Evolutionary conservation across 2,888 invertebrate genomes (phyloP).

Genomic region (Drosophila mimica): DNA sequence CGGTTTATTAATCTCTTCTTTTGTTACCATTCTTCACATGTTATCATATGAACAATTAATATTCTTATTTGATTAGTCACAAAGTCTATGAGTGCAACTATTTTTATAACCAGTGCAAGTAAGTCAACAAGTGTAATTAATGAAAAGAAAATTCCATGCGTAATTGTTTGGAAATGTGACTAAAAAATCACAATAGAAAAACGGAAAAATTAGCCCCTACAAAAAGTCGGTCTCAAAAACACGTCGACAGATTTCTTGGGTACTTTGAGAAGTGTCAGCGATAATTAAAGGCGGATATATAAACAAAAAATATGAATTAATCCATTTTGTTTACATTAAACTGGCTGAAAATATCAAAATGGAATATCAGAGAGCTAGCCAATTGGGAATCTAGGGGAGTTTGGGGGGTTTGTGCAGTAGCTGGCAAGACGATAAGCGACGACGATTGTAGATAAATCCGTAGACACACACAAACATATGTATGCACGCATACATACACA

Average conservation of each 20-base stretch:
- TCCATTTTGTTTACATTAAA: constrained; percentile 52
- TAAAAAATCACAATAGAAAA: not conserved
- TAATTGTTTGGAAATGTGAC: constrained; percentile 7
- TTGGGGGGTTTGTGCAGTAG: constrained; percentile 39
- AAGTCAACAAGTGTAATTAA: constrained; percentile 71
- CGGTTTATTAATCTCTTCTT: not conserved
- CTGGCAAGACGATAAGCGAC: constrained; percentile 64
- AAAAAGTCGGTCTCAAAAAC: constrained; percentile 22
- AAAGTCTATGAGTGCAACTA: not conserved
- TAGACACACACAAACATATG: constrained; percentile 20
- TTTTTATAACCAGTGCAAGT: constrained; percentile 11
- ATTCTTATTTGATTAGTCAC: not conserved
- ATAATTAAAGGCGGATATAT: constrained; percentile 19
- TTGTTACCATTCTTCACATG: not conserved
- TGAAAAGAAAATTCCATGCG: not conserved
- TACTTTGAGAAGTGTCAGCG: constrained; percentile 25
- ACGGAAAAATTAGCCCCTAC: not conserved
- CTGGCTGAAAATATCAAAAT: constrained; percentile 22
- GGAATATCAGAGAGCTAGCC: constrained; percentile 2
- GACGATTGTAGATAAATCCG: constrained; percentile 69
- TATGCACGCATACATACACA: not conserved
- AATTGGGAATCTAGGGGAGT: not conserved
- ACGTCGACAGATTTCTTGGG: constrained; percentile 37
- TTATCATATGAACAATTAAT: not conserved
- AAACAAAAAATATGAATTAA: constrained; percentile 33